These are phyloP conservation scores for Zelostemma sp. DNA, from an alignment of 1,140 invertebrate species.

Conservation along the genomic window DNA sequence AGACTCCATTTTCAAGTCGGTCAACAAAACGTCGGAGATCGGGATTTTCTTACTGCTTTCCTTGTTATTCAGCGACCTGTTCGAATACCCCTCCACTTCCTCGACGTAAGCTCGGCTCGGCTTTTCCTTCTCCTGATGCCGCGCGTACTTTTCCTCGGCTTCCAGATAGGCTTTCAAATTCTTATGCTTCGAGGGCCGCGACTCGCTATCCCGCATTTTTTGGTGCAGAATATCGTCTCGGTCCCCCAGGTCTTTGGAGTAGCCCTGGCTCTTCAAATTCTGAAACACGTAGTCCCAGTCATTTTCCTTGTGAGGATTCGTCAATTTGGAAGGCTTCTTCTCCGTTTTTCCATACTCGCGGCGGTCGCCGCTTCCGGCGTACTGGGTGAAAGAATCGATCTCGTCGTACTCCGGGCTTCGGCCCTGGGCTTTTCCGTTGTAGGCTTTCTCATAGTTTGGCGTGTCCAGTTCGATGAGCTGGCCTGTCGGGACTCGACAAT, in stretches of 20 bases:
- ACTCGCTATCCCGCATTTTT: slow-evolving; percentile 22
- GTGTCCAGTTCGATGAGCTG: slow-evolving; percentile 81
- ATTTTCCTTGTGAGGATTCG: slow-evolving; percentile 54
- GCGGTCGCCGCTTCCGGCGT: slow-evolving; percentile 32
- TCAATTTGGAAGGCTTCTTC: slow-evolving; percentile 32
- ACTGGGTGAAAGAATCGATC: slow-evolving; percentile 43
- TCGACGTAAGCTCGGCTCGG: not conserved
- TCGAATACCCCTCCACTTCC: slow-evolving; percentile 12
- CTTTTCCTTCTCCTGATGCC: slow-evolving; percentile 13
- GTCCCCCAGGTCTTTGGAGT: slow-evolving; percentile 78
- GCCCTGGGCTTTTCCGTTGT: slow-evolving; percentile 39
- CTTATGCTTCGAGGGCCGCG: slow-evolving; percentile 36
- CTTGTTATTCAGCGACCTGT: slow-evolving; percentile 2
- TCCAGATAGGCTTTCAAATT: slow-evolving; percentile 14
- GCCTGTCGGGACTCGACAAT: slow-evolving; percentile 72
- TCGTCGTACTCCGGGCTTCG: slow-evolving; percentile 50
- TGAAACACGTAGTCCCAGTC: slow-evolving; percentile 85
- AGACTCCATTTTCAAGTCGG: slow-evolving; percentile 38
- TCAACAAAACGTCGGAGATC: slow-evolving; percentile 30
- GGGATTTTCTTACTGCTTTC: slow-evolving; percentile 47
- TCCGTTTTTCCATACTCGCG: slow-evolving; percentile 44
- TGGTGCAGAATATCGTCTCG: slow-evolving; percentile 73
- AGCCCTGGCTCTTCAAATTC: slow-evolving; percentile 80
- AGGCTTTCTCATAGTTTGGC: slow-evolving; percentile 58
- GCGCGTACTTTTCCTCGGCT: slow-evolving; percentile 35